Evolutionary conservation across 53 echinoderm and acorn worm genomes (phyloP), one percentile per base, ranked within the genome.

Genomic region (Patiria pectinifera): DNA sequence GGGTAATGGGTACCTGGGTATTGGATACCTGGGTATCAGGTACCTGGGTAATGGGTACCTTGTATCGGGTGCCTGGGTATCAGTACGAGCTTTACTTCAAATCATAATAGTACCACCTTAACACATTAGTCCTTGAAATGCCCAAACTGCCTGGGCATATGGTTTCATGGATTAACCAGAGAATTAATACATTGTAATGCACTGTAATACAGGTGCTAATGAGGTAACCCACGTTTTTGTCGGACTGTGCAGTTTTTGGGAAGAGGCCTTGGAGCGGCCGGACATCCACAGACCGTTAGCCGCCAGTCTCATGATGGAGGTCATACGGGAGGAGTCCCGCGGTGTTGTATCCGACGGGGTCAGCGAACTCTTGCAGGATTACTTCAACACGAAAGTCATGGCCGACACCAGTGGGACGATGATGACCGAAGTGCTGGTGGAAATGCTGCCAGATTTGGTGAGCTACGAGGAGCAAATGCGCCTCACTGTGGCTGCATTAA

Each of bases 211-310:
- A 14, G 8, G 8, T 16, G 69, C 15, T 15, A 13, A 15, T 15
- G 69, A 70, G n/a, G 6, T 74, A 74, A 23, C 24, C 22, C 0
- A 16, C 6, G 6, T 74, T 24, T 59, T 2, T 86, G 8, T 47
- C 49, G 53, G 11, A 4, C 15, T n/a, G 19, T 13, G 43, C 62
- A 89, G 89, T 16, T 69, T 80, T 80, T 89, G 89, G 89, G 21
- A 2, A 46, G 89, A 89, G 89, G 89, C 89, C 7, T 44, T 89
- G 22, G 23, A 47, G 3, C 48, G 69, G 48, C 69, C 90, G 8
- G 90, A 80, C n/a, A 81, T 90, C 12, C 70, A 80, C 90, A 90
- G 48, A 22, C 90, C 80, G 14, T 71, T 90, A 15, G 90, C 90
- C 2, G 60, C 90, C 47, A 81, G 66, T 13, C 80, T 90, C 66